Evolutionary conservation across 2,888 invertebrate genomes (phyloP), one percentile per base, ranked within the genome.

Genomic region (Eupelmus urozonus): DNA sequence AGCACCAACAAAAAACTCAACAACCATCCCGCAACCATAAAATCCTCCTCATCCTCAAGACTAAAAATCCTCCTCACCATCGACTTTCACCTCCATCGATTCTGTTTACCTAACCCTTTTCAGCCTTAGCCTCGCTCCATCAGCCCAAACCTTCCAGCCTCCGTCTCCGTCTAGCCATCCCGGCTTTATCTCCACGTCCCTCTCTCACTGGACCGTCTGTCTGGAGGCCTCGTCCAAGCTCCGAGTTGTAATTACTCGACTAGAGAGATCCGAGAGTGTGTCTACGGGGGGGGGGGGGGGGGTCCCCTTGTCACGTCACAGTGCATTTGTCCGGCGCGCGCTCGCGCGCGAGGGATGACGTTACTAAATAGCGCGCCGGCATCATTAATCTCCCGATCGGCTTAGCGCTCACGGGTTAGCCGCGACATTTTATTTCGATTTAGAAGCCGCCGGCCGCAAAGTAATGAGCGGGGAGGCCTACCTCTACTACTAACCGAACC

Each of bases 361-460:
- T 67, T 79, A 76, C 79, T 77, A 75, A 80, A 78, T 57, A 78
- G 67, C 59, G 53, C 45, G 59, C 62, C 65, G 49, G 75, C 78
- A 80, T 82, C 83, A 83, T 83, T 83, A 83, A 83, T 83, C 83
- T 83, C 81, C 72, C 79, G 79, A 81, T 81, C 73, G 76, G 70
- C 70, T 76, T 60, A 65, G 67, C 5, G 3, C 71, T 66, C 42
- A 75, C 63, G 71, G 55, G 51, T 66, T 71, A 79, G 18, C 73
- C 76, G 80, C 81, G 80, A 81, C 82, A 83, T 82, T 83, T 83
- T 82, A 82, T 83, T 83, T 82, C 83, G 82, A 82, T 81, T 82
- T 80, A 78, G 70, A 59, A 72, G 78, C 55, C 49, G 67, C 42
- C 20, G 42, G 25, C 70, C 75, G 66, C 73, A 69, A 74, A 65